Evolutionary conservation across 2,797 vertebrate genomes (phyloP).

Genomic region (Apogon hyalosoma): DNA sequence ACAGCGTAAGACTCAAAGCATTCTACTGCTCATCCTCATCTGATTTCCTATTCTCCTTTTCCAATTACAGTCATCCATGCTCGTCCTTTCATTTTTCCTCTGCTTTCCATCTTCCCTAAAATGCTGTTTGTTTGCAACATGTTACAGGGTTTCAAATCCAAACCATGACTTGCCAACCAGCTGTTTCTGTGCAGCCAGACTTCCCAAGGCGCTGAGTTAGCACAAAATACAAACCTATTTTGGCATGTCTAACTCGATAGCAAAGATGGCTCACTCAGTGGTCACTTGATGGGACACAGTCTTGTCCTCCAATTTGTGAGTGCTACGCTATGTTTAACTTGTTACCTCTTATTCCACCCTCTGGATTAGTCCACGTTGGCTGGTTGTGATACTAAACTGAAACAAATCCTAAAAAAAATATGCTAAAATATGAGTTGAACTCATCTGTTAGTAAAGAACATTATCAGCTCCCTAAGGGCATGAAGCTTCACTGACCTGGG

Average conservation of each 20-base stretch:
- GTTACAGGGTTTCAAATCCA: slow-evolving; percentile 23
- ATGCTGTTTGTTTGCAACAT: not conserved
- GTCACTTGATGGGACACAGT: slow-evolving; percentile 6
- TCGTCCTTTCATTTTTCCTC: not conserved
- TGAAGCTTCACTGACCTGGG: no score
- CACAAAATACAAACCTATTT: slow-evolving; percentile 42
- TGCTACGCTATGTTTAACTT: not conserved
- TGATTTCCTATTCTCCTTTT: not conserved
- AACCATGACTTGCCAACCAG: slow-evolving; percentile 34
- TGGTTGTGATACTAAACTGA: not conserved
- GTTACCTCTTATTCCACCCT: slow-evolving; percentile 17
- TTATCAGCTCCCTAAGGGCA: no score
- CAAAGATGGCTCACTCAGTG: slow-evolving; percentile 14
- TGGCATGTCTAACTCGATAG: slow-evolving; percentile 27
- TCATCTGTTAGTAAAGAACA: not conserved
- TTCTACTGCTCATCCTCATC: not conserved
- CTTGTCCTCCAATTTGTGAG: not conserved
- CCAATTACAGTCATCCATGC: not conserved
- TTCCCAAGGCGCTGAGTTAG: slow-evolving; percentile 26
- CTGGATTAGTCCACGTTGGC: slow-evolving; percentile 16
- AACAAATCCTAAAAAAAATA: not conserved
- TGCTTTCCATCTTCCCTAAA: not conserved
- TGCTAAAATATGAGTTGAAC: not conserved
- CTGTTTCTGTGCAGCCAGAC: slow-evolving; percentile 29
- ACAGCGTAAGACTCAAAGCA: not conserved